phyloP scores from a whole-genome alignment of 2,797 vertebrate species.

The Schizopygopsis malacanthus region DNA sequence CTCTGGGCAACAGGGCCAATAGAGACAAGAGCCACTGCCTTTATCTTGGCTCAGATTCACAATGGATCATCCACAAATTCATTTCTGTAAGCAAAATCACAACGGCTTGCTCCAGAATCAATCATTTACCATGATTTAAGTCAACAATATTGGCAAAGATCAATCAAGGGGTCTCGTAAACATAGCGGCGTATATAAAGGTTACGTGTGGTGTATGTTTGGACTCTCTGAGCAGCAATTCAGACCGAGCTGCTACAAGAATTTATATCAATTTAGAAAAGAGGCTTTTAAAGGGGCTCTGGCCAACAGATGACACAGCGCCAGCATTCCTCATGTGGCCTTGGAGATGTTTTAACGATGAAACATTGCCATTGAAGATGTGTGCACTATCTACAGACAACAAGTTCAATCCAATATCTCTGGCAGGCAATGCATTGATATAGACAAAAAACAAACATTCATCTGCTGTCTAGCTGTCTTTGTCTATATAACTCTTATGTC shows the following conservation, averaged over 20 bases:
- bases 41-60: conserved; percentile 24
- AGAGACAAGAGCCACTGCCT: conserved; percentile 4
- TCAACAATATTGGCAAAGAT: conserved; percentile 52
- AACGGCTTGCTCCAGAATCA: conserved; percentile 48
- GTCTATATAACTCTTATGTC: not conserved
- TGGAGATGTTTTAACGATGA: conserved; percentile 53
- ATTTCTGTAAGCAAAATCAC: conserved; percentile 48
- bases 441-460: conserved; percentile 32
- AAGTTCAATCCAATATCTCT: conserved; percentile 8
- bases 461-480: conserved; percentile 10
- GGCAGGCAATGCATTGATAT: conserved; percentile 10
- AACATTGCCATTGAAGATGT: conserved; percentile 32
- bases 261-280: conserved; percentile 60
- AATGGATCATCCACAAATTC: conserved; percentile 29
- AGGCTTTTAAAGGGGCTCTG: conserved; percentile 51
- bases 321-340: conserved; percentile 40
- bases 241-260: conserved; percentile 36
- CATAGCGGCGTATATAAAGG: conserved; percentile 45
- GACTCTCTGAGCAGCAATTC: conserved; percentile 51
- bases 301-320: conserved; percentile 39
- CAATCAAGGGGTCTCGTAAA: conserved; percentile 50
- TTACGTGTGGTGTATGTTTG: conserved; percentile 42
- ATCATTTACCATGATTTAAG: conserved; percentile 48
- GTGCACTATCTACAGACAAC: conserved; percentile 6
- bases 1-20: conserved; percentile 25